Evolutionary conservation across 2,113 vertebrate genomes (phyloP).

Genomic region (Emydura subglobosa): DNA sequence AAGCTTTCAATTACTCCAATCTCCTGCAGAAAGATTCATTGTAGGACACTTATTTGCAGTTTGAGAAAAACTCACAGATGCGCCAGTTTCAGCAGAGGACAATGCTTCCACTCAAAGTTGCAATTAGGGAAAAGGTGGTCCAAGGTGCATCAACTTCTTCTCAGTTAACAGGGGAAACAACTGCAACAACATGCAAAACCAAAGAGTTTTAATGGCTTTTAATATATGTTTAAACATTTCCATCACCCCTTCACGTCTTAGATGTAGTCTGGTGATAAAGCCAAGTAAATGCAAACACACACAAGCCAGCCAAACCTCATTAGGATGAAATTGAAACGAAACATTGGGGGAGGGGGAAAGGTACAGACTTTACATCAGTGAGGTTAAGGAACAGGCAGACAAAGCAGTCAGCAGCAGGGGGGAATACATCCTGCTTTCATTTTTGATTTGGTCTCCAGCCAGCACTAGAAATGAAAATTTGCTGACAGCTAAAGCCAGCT

Average conservation of each 20-base stretch:
- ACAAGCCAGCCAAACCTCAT: not conserved
- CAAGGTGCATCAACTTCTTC: not conserved
- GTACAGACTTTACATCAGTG: slow-evolving; percentile 43
- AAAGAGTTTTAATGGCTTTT: slow-evolving; percentile 52
- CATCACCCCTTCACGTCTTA: slow-evolving; percentile 24
- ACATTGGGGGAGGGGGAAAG: not conserved
- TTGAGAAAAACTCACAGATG: not conserved
- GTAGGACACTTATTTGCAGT: not conserved
- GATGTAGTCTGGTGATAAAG: slow-evolving; percentile 44
- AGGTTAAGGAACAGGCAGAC: slow-evolving; percentile 62
- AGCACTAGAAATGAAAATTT: not conserved
- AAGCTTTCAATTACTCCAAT: not conserved
- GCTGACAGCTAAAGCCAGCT: not conserved
- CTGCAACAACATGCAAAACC: not conserved
- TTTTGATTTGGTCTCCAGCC: not conserved
- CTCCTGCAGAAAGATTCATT: not conserved
- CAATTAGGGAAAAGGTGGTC: not conserved
- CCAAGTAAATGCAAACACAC: slow-evolving; percentile 38
- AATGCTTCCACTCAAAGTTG: not conserved
- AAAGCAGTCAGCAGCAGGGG: slow-evolving; percentile 41
- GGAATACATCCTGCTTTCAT: slow-evolving; percentile 13
- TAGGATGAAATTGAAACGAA: slow-evolving; percentile 65
- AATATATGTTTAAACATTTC: slow-evolving; percentile 53
- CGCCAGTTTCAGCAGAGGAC: not conserved
- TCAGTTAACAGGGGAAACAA: not conserved